Evolutionary conservation across 2,113 vertebrate genomes (phyloP).

Genomic region (Emydura subglobosa): DNA sequence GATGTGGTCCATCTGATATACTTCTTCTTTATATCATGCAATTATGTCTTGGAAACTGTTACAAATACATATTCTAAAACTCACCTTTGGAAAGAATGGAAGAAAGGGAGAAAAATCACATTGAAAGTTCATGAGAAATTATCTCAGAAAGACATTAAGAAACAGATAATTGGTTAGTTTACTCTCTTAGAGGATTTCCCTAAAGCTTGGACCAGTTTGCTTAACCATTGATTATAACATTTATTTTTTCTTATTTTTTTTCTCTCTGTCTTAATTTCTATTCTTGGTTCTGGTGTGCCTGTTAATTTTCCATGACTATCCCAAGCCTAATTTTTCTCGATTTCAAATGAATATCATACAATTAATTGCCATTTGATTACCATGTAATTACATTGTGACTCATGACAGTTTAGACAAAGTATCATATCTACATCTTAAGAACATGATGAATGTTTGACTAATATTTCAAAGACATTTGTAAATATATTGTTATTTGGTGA

Average conservation of each 20-base stretch:
- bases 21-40: fast-evolving
- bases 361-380: constrained; percentile 82
- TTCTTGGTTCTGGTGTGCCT: constrained; percentile 62
- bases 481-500: constrained; percentile 76
- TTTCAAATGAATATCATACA: constrained; percentile 79
- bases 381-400: constrained; percentile 81
- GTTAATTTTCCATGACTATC: constrained; percentile 67
- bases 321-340: constrained; percentile 72
- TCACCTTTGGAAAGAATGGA: fast-evolving
- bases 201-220: constrained; percentile 56
- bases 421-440: constrained; percentile 74
- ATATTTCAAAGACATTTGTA: constrained; percentile 77
- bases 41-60: neutral
- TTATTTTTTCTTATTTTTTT: constrained; percentile 47
- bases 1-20: neutral
- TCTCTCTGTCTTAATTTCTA: constrained; percentile 57
- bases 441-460: constrained; percentile 80
- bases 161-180: neutral
- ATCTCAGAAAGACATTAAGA: neutral
- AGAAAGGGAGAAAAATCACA: constrained; percentile 25
- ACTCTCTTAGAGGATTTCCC: neutral
- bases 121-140: neutral
- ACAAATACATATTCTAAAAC: fast-evolving
- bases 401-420: constrained; percentile 78
- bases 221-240: constrained; percentile 66